These are phyloP conservation scores for Atrina japonica DNA, from an alignment of 2,888 invertebrate genomes.

Conservation along the genomic window DNA sequence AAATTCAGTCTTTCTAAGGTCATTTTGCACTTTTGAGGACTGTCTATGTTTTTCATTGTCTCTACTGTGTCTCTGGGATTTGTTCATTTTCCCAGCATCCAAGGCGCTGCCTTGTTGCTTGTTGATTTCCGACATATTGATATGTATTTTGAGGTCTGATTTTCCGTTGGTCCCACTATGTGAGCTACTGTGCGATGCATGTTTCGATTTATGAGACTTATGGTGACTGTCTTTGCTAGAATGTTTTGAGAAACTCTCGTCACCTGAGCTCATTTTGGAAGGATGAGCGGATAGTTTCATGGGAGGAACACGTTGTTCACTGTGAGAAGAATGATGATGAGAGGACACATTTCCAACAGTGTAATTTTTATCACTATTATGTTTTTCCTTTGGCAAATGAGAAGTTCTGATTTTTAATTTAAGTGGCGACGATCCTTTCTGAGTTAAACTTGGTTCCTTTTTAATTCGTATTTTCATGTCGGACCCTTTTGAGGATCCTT, in stretches of 20 bases:
- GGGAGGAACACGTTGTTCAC: slow-evolving; percentile 36
- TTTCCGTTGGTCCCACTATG: slow-evolving; percentile 38
- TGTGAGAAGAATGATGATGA: slow-evolving; percentile 21
- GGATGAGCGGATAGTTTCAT: slow-evolving; percentile 31
- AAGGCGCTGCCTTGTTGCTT: slow-evolving; percentile 34
- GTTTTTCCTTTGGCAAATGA: slow-evolving; percentile 34
- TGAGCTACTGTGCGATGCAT: slow-evolving; percentile 15
- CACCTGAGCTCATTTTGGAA: slow-evolving; percentile 12
- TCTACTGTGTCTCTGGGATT: slow-evolving; percentile 8
- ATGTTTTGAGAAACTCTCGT: slow-evolving; percentile 9
- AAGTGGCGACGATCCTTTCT: slow-evolving; percentile 53
- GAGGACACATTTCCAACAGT: no score
- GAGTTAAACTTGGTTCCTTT: slow-evolving; percentile 23
- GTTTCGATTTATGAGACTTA: slow-evolving; percentile 38
- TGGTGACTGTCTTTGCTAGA: slow-evolving; percentile 16
- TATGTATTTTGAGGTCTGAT: slow-evolving; percentile 43
- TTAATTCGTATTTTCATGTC: slow-evolving; percentile 23
- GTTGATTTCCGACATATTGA: slow-evolving; percentile 47
- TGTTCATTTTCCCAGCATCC: slow-evolving; percentile 7
- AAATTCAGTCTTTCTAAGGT: no score
- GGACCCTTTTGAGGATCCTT: background rate
- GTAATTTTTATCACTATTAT: slow-evolving; percentile 27
- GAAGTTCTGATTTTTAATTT: slow-evolving; percentile 64
- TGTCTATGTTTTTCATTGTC: slow-evolving; percentile 31
- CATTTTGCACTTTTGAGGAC: slow-evolving; percentile 9